Conservation (phyloP, 2,797 vertebrate genomes). For the Heterohyrax brucei region DNA sequence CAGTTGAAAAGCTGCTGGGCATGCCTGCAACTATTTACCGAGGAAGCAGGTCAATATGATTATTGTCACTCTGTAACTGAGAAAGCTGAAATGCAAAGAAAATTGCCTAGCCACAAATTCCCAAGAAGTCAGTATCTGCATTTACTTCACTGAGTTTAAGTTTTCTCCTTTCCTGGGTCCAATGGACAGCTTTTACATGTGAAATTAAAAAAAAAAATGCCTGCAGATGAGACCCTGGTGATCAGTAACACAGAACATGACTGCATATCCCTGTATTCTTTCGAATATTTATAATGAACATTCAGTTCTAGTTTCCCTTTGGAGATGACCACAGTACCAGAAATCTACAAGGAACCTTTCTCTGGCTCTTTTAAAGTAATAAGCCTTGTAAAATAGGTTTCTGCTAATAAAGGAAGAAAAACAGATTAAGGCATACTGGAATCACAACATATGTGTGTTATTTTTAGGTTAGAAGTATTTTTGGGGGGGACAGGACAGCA, state of each 20-base stretch:
- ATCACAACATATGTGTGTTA: not conserved
- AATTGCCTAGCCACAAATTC: not conserved
- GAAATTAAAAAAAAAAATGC: not conserved
- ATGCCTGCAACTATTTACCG: constrained; percentile 37
- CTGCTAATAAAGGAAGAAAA: constrained; percentile 39
- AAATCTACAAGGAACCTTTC: not conserved
- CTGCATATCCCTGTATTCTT: not conserved
- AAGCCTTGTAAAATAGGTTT: not conserved
- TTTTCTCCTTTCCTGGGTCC: constrained; percentile 22
- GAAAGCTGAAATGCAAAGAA: constrained; percentile 51
- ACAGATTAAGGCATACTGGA: not conserved
- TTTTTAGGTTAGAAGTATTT: constrained; percentile 21
- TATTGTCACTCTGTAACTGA: constrained; percentile 37
- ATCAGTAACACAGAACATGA: not conserved
- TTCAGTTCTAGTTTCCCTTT: constrained; percentile 47
- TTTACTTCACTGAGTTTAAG: not conserved
- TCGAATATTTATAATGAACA: constrained; percentile 37
- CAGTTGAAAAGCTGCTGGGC: constrained; percentile 29
- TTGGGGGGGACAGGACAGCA: not conserved
- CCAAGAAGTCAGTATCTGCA: not conserved
- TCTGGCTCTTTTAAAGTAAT: constrained; percentile 23
- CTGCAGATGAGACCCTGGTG: not conserved
- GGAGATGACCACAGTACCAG: not conserved
- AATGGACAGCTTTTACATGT: not conserved
- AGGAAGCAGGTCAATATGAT: constrained; percentile 41